Conservation (phyloP, 1,140 invertebrate species). For the Saxidomus purpurata region DNA sequence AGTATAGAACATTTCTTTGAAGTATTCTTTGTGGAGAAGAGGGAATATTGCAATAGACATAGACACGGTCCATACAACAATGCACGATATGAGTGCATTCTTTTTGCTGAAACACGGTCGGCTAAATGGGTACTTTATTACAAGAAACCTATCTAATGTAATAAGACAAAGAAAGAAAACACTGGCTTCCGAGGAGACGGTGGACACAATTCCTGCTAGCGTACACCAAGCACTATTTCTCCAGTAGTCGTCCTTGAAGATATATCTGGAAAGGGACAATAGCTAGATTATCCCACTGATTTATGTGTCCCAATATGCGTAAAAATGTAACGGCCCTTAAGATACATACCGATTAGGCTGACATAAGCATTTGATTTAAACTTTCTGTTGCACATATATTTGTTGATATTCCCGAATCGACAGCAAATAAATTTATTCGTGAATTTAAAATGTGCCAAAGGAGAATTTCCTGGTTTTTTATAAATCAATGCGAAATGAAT, state of each 20-base stretch:
- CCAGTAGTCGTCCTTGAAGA: conserved; percentile 23
- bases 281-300: too few relatives aligned
- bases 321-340: background rate
- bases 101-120: conserved; percentile 17
- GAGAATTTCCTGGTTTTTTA: too few relatives aligned
- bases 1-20: conserved; percentile 57
- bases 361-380: too few relatives aligned
- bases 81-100: background rate
- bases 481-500: too few relatives aligned
- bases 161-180: conserved; percentile 21
- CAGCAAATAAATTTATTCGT: too few relatives aligned
- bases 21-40: conserved; percentile 26
- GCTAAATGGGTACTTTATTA: conserved; percentile 68
- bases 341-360: background rate
- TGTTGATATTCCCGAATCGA: too few relatives aligned
- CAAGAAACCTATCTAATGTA: conserved; percentile 16
- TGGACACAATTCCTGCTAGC: conserved; percentile 12
- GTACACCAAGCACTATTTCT: conserved; percentile 20
- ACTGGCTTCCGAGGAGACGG: background rate
- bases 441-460: too few relatives aligned
- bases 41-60: conserved; percentile 62
- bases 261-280: too few relatives aligned
- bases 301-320: too few relatives aligned
- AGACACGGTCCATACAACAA: conserved; percentile 57
- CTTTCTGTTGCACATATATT: too few relatives aligned